phyloP scores from a whole-genome alignment of 2,888 invertebrate genomes.

The Nysson spinosus region DNA sequence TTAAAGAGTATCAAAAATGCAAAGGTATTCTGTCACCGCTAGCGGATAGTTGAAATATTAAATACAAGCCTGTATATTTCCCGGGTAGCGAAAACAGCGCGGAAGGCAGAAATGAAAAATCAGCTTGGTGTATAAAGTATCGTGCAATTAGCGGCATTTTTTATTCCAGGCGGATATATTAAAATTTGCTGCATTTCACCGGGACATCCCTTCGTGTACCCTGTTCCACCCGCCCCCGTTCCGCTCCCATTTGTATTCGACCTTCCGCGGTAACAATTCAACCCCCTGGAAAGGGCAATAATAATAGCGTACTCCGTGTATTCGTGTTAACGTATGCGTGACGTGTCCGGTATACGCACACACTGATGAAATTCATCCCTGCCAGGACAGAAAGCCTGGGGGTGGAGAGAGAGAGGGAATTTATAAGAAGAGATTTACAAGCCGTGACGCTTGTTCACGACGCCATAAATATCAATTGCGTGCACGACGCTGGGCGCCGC shows the following conservation, averaged over 20 bases:
- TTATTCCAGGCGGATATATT: slow-evolving; percentile 43
- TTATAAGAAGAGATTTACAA: slow-evolving; percentile 37
- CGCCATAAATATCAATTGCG: slow-evolving; percentile 52
- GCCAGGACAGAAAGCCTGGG: not conserved
- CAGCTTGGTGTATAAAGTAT: too few relatives aligned
- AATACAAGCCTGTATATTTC: too few relatives aligned
- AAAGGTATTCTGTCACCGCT: too few relatives aligned
- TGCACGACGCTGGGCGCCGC: slow-evolving; percentile 18
- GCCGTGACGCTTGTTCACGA: slow-evolving; percentile 37
- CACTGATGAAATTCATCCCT: slow-evolving; percentile 23
- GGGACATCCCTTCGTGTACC: not conserved
- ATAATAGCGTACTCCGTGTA: slow-evolving; percentile 9
- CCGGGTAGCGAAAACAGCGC: too few relatives aligned
- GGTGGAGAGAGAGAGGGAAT: slow-evolving; percentile 10
- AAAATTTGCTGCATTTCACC: slow-evolving; percentile 35
- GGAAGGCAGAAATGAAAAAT: too few relatives aligned
- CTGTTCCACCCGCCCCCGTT: not conserved
- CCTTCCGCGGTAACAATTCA: slow-evolving; percentile 41
- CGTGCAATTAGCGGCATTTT: too few relatives aligned
- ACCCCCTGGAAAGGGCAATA: slow-evolving; percentile 37
- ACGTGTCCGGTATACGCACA: slow-evolving; percentile 7
- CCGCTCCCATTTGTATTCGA: slow-evolving; percentile 43
- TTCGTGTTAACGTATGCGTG: slow-evolving; percentile 7
- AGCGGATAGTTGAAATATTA: too few relatives aligned
- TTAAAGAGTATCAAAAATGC: too few relatives aligned